Percentiles rank a stretch among this genome's conserved stretches.
Evolutionary conservation across 2,797 vertebrate genomes (phyloP).

Genomic region (Micrastur ruficollis): DNA sequence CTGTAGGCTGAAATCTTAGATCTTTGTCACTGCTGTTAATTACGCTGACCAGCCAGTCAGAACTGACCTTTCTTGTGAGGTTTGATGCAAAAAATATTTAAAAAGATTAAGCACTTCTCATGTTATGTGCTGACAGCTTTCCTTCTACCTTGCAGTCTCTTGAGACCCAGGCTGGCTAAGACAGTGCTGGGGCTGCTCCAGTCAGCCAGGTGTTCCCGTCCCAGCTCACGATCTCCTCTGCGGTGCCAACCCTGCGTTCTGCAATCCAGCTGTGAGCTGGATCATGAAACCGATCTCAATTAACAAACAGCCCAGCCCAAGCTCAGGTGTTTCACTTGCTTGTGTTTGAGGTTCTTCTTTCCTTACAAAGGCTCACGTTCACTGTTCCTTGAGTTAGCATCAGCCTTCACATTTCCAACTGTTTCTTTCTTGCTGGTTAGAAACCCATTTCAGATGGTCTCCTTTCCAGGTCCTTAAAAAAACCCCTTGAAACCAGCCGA

Average conservation of each 20-base stretch:
- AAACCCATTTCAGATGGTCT: background rate
- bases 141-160: background rate
- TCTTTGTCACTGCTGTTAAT: background rate
- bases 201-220: rapidly evolving
- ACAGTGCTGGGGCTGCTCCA: background rate
- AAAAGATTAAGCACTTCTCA: background rate
- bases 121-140: background rate
- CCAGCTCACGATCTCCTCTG: background rate
- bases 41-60: background rate
- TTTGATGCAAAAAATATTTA: background rate
- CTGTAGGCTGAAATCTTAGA: background rate
- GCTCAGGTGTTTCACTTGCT: background rate
- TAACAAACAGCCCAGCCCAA: background rate
- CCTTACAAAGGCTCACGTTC: background rate
- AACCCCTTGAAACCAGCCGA: rapidly evolving
- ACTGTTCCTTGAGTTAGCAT: background rate
- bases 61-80: background rate
- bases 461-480: background rate
- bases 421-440: background rate
- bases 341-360: background rate
- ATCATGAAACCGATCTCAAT: background rate
- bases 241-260: background rate
- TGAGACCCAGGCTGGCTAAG: background rate
- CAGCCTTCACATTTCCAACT: background rate
- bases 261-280: rapidly evolving